Evolutionary conservation across 2,888 invertebrate species (phyloP).

Genomic region (Octodonta nipae): DNA sequence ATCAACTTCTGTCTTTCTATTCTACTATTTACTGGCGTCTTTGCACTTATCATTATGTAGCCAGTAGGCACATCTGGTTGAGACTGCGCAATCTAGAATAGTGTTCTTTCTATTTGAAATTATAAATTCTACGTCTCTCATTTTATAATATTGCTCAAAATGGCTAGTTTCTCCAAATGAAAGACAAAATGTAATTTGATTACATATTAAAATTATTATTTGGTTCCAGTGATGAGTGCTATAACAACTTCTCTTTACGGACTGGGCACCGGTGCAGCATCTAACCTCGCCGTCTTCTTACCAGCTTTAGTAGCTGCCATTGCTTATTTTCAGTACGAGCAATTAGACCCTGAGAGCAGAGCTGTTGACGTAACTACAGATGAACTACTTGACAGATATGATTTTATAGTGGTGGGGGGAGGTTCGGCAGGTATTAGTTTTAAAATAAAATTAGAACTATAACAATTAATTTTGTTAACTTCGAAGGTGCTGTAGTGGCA

Average conservation of each 20-base stretch:
- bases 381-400: conserved; percentile 53
- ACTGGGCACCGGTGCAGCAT: conserved; percentile 51
- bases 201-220: too few species aligned
- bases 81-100: too few species aligned
- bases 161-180: too few species aligned
- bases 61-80: too few species aligned
- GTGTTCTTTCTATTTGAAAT: too few species aligned
- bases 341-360: conserved; percentile 67
- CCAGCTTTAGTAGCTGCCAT: conserved; percentile 74
- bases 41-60: too few species aligned
- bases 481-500: conserved; percentile 66
- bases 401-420: conserved; percentile 75
- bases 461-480: conserved; percentile 1
- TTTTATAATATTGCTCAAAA: too few species aligned
- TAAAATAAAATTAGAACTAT: background rate
- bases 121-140: too few species aligned
- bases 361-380: conserved; percentile 58
- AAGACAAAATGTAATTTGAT: too few species aligned
- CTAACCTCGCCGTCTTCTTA: conserved; percentile 66
- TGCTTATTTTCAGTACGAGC: conserved; percentile 76
- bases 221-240: conserved; percentile 58
- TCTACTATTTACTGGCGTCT: too few species aligned
- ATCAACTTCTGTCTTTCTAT: too few species aligned
- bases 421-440: conserved; percentile 63
- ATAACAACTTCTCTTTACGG: conserved; percentile 55